phyloP scores from a whole-genome alignment of 2,888 invertebrate species.

The Halocaridina rubra region DNA sequence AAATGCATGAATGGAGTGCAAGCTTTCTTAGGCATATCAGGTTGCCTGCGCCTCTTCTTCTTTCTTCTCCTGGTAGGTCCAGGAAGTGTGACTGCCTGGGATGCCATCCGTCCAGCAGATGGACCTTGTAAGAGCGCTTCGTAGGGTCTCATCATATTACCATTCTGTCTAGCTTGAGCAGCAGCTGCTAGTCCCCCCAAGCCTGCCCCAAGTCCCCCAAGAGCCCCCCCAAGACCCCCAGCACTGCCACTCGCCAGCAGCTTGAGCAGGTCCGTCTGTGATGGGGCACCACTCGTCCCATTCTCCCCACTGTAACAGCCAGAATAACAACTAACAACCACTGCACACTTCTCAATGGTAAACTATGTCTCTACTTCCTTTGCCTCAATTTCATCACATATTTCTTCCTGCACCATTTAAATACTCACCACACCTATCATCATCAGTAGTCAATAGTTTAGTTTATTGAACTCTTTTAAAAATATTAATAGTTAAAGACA shows the following conservation, averaged over 20 bases:
- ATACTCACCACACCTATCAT: slow-evolving; percentile 39
- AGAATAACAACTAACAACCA: slow-evolving; percentile 61
- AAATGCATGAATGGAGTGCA: slow-evolving; percentile 64
- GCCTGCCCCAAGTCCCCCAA: slow-evolving; percentile 55
- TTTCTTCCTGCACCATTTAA: slow-evolving; percentile 9
- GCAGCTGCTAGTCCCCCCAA: slow-evolving; percentile 58
- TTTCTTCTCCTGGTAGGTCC: slow-evolving; percentile 63
- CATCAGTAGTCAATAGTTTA: too few relatives aligned
- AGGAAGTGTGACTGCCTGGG: slow-evolving; percentile 60
- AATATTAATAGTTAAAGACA: too few relatives aligned
- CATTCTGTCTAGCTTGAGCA: slow-evolving; percentile 62
- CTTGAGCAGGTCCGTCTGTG: slow-evolving; percentile 64
- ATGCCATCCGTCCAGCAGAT: slow-evolving; percentile 53
- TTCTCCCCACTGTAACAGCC: slow-evolving; percentile 64
- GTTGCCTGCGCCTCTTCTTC: slow-evolving; percentile 64
- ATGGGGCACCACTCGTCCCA: slow-evolving; percentile 62
- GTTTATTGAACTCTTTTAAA: too few relatives aligned
- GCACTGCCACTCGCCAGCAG: slow-evolving; percentile 58
- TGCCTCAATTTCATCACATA: too few relatives aligned
- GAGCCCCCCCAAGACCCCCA: slow-evolving; percentile 52
- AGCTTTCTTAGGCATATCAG: slow-evolving; percentile 64
- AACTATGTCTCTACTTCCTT: too few relatives aligned
- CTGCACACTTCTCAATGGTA: slow-evolving; percentile 52
- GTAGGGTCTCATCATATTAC: slow-evolving; percentile 59
- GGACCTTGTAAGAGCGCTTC: slow-evolving; percentile 56